Base-by-base conservation (phyloP, 2,888 invertebrate genomes). In the Syrphus vitripennis region DNA sequence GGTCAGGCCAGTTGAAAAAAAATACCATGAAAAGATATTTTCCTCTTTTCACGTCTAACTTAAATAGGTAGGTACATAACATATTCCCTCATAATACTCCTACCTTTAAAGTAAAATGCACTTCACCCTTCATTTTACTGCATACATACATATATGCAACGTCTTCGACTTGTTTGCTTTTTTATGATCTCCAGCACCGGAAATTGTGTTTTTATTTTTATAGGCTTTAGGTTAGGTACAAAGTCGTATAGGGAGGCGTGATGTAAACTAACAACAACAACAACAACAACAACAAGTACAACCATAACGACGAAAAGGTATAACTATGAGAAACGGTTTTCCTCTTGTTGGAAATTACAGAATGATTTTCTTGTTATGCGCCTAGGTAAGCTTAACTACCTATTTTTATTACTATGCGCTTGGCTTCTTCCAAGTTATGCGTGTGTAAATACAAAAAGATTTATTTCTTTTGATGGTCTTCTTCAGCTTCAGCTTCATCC, bases 121-220 rank as follows among this genome's bases (percentile, higher is more conserved):
- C 61, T 61, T 45, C 21, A 12, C n/a, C 31, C 14, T 16, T 9
- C 48, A 7, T n/a, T 45, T 10, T 40, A 37, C 10, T 4, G n/a
- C n/a, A n/a, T n/a, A n/a, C n/a, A n/a, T n/a, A n/a, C n/a, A n/a
- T n/a, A n/a, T 10, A 29, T 29, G 37, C 10, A 26, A 31, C 57
- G 34, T 50, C 61, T 53, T 80, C 59, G 67, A 59, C 67, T 65
- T 80, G 31, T 79, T 71, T 77, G 29, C 75, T 48, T 55, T n/a
- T 80, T 84, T 84, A 84, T 61, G 76, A 80, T 71, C 80, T 53
- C 80, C 61, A 12, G 53, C 67, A 84, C 84, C 84, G 84, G 84
- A 84, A 84, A 84, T 84, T 84, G 84, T 84, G 71, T 84, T 84
- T 84, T 84, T 80, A 84, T 80, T 84, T 84, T 80, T 80, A 84